Conservation (phyloP, 64 coral and sea anemone genomes). For the Pachyseris speciosa region DNA sequence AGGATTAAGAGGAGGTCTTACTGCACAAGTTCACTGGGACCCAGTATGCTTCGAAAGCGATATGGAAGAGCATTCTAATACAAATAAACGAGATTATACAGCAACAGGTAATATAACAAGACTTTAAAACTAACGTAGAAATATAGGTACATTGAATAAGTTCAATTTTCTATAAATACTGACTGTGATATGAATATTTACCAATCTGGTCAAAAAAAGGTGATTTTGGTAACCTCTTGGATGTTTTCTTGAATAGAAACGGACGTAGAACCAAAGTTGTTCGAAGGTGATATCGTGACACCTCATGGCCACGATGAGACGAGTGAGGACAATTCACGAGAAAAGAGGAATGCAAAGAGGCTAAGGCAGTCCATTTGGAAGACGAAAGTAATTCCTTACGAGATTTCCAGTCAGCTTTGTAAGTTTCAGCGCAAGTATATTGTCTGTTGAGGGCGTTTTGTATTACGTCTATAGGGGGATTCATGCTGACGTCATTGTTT, state of each 20-base stretch:
- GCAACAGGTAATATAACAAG: too few species aligned
- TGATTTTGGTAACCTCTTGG: too few species aligned
- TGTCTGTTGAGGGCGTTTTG: background rate
- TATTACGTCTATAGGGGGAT: too few species aligned
- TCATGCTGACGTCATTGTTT: too few species aligned
- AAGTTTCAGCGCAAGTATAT: background rate
- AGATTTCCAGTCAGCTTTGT: constrained; percentile 7
- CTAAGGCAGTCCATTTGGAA: constrained; percentile 30
- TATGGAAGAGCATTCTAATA: too few species aligned
- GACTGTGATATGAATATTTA: too few species aligned
- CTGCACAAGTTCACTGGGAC: too few species aligned
- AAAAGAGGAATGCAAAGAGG: constrained; percentile 67
- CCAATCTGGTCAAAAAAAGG: too few species aligned
- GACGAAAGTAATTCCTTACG: constrained; percentile 59
- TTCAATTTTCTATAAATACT: too few species aligned
- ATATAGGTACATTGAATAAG: background rate
- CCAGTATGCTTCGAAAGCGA: too few species aligned
- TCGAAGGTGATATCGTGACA: constrained; percentile 56
- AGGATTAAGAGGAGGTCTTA: too few species aligned
- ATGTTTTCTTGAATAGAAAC: background rate
- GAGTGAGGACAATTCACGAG: background rate
- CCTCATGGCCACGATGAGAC: background rate
- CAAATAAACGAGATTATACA: too few species aligned
- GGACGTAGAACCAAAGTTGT: constrained; percentile 24
- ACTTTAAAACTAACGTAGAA: background rate